Base-by-base conservation (phyloP, 2,888 invertebrate species). In the Hypomecis atomaria region DNA sequence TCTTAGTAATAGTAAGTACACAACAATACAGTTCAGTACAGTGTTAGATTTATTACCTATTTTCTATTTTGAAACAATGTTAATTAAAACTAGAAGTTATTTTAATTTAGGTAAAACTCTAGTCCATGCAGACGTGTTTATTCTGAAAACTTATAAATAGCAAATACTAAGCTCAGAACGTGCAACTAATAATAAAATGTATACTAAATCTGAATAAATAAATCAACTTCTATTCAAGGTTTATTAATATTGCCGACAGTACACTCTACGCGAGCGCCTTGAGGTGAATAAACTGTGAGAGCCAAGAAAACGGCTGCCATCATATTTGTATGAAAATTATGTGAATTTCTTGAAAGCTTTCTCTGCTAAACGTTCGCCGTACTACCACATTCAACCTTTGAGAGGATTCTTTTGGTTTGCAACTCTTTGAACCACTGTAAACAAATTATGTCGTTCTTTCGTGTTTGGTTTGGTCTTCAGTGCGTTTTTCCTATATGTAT, bases 261-360 rank as follows among this genome's bases (percentile, higher is more conserved):
- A 82, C 80, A 76, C 74, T 70, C 70, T 68, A 73, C 75, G 75
- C 71, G 68, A 67, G 71, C 71, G 73, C 71, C 70, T 73, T 70
- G 74, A 81, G 79, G 78, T 75, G 74, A 77, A 78, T 73, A 76
- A 75, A 79, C 72, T 73, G 70, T 69, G 69, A 71, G 76, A 78
- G 74, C 72, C 71, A 76, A 73, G 79, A 80, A 81, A 79, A 76
- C 74, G 78, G 71, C 75, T 71, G 76, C 74, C 72, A 73, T 76
- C 78, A 75, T 78, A 78, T 77, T 74, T 77, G 71, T 75, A 77
- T 76, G 75, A 80, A 81, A 80, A 73, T 79, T 74, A 80, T 77
- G 76, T 66, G 77, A 75, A 75, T 72, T 76, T 75, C 76, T 75
- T 76, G 69, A 74, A 77, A 75, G 75, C 73, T 79, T 78, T 75